Conservation (phyloP, 2,888 invertebrate genomes). For the Synergus gifuensis region DNA sequence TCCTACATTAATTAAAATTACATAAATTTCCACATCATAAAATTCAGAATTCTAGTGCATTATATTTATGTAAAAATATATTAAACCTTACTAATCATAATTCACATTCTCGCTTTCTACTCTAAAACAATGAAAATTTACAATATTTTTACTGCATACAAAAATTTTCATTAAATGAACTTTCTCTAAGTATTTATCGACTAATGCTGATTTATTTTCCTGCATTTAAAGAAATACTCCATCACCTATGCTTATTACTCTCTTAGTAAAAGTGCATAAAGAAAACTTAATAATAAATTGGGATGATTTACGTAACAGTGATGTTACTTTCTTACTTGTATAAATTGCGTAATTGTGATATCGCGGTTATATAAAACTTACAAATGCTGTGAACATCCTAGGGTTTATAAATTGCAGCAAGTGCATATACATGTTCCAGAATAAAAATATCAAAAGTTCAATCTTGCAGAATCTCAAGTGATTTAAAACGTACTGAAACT, state of each 20-base stretch:
- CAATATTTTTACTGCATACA: slow-evolving; percentile 1
- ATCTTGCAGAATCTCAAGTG: not conserved
- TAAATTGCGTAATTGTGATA: slow-evolving; percentile 29
- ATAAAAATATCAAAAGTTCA: not conserved
- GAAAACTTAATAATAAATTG: slow-evolving; percentile 22
- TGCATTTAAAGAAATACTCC: slow-evolving; percentile 17
- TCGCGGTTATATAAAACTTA: slow-evolving; percentile 24
- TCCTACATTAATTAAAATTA: not conserved
- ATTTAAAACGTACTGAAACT: not conserved
- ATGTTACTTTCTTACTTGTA: slow-evolving; percentile 36
- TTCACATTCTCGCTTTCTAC: slow-evolving; percentile 28
- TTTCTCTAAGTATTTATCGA: slow-evolving; percentile 24
- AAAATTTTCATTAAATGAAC: slow-evolving; percentile 21
- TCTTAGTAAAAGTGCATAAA: slow-evolving; percentile 23
- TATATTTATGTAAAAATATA: slow-evolving; percentile 14
- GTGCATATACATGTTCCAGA: not conserved
- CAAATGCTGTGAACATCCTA: slow-evolving; percentile 1
- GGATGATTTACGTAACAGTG: slow-evolving; percentile 19
- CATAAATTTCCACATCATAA: not conserved
- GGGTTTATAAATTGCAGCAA: not conserved
- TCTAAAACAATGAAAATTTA: not conserved
- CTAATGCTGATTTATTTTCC: slow-evolving; percentile 19
- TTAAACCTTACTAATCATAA: not conserved
- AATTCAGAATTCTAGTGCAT: slow-evolving; percentile 4
- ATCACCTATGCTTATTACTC: slow-evolving; percentile 8